Evolutionary conservation across 1,140 invertebrate genomes (phyloP), one percentile per base, ranked within the genome.

Genomic region (Heliconius congener): DNA sequence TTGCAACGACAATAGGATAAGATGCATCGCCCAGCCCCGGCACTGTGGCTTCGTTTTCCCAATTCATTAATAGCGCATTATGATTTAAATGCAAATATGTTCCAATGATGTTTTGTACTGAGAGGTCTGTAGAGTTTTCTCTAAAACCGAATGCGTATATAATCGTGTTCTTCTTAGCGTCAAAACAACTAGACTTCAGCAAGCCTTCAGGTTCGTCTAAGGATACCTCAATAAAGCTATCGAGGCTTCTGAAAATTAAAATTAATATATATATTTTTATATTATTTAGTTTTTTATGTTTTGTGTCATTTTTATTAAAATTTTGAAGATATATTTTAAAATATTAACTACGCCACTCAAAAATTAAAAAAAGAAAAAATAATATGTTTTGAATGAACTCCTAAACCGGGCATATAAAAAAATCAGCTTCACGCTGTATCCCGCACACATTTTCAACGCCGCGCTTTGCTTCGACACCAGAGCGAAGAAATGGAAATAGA

Each of bases 61-160:
- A 83, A 34, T 83, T 77, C 23, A 83, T 42, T 8, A 81, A 46
- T n/a, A 81, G 34, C 50, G 78, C 70, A 52, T 83, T 83, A 18
- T 27, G 34, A 30, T 73, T 55, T 66, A 66, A 66, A 18, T 66
- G 23, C 8, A 81, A 30, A 30, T 81, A 83, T 3, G 55, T 77
- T 0, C 52, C n/a, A 27, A 78, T 42, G 8, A 83, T 71, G 11
- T 50, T 55, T 0, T 66, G 23, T 4, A 52, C 77, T 19, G 71
- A 55, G 3, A 1, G 19, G 11, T 16, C 70, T 2, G 73, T 50
- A n/a, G 73, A 8, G 30, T 16, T 57, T 19, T 55, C n/a, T 23
- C 50, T 57, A 2, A 66, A 80, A 11, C 82, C 79, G n/a, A 75
- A 81, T 18, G 50, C 60, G 46, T 76, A 83, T n/a, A 83, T 13